phyloP scores from a whole-genome alignment of 2,797 vertebrate species.

The Hipposideros larvatus region DNA sequence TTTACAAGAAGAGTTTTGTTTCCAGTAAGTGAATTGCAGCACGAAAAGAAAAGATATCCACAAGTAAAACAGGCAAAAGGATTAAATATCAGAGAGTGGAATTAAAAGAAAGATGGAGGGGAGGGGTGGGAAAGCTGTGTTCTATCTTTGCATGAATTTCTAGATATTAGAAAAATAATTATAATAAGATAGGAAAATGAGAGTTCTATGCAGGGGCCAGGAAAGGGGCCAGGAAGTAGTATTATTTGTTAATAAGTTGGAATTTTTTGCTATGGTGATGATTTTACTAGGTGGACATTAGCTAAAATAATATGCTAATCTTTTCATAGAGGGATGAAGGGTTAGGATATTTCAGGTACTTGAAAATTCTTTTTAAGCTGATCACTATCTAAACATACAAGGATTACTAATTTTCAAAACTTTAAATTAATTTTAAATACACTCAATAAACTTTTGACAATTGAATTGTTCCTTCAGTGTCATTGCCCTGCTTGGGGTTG shows the following conservation, averaged over 20 bases:
- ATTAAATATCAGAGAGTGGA: neutral
- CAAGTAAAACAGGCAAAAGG: neutral
- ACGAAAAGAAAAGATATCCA: neutral
- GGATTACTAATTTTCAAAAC: neutral
- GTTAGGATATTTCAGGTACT: neutral
- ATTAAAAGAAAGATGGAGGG: neutral
- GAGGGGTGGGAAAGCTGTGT: neutral
- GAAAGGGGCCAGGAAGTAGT: neutral
- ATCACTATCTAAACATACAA: neutral
- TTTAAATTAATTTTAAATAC: neutral
- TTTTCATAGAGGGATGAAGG: neutral
- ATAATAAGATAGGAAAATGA: neutral
- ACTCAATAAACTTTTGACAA: neutral
- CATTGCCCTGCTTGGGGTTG: neutral
- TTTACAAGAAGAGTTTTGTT: slow-evolving; percentile 65
- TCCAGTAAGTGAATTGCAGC: slow-evolving; percentile 60
- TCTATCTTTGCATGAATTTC: neutral
- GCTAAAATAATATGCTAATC: neutral
- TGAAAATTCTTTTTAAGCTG: slow-evolving; percentile 21
- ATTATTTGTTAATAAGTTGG: neutral
- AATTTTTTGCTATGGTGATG: neutral
- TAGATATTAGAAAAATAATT: neutral
- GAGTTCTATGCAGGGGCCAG: neutral
- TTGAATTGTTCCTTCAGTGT: neutral
- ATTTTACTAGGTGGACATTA: neutral